A percentile compares a stretch with the other conserved stretches of the same genome.
Evolutionary conservation across 2,888 invertebrate species (phyloP).

Genomic region (Acleris emargana): DNA sequence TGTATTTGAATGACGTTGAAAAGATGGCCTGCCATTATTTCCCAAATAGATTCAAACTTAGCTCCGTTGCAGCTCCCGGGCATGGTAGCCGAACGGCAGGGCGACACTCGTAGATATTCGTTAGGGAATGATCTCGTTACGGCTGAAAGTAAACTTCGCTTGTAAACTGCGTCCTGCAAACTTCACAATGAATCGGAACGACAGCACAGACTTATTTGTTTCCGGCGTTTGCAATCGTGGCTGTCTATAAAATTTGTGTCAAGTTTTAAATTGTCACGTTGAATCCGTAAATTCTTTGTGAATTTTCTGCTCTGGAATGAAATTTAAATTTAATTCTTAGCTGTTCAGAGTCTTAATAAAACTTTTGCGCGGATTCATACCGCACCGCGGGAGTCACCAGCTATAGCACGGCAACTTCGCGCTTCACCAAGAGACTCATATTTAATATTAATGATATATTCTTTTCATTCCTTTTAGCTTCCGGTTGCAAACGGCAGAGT

Average conservation of each 20-base stretch:
- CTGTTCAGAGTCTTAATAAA: slow-evolving; percentile 55
- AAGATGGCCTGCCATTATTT: too few relatives aligned
- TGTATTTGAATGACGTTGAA: too few relatives aligned
- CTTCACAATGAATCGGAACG: slow-evolving; percentile 33
- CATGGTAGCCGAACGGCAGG: neutral
- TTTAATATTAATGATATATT: slow-evolving; percentile 42
- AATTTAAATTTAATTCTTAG: slow-evolving; percentile 48
- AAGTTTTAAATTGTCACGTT: slow-evolving; percentile 38
- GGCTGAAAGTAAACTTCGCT: slow-evolving; percentile 54
- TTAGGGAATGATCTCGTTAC: slow-evolving; percentile 53
- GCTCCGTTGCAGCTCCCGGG: neutral
- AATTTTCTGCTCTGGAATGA: slow-evolving; percentile 33
- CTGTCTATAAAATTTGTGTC: slow-evolving; percentile 36
- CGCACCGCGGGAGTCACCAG: slow-evolving; percentile 46
- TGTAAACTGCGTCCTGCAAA: slow-evolving; percentile 48
- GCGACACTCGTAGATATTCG: slow-evolving; percentile 65
- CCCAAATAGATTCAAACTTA: too few relatives aligned
- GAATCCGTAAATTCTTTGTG: slow-evolving; percentile 34
- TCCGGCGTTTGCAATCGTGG: slow-evolving; percentile 22
- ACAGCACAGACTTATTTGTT: slow-evolving; percentile 27
- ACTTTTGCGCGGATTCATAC: slow-evolving; percentile 54
- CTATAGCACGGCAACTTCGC: slow-evolving; percentile 48
- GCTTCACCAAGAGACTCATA: slow-evolving; percentile 48
- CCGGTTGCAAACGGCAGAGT: neutral
- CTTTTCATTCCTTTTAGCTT: neutral